Base-by-base conservation (phyloP, 2,113 vertebrate genomes). In the Puntigrus tetrazona region DNA sequence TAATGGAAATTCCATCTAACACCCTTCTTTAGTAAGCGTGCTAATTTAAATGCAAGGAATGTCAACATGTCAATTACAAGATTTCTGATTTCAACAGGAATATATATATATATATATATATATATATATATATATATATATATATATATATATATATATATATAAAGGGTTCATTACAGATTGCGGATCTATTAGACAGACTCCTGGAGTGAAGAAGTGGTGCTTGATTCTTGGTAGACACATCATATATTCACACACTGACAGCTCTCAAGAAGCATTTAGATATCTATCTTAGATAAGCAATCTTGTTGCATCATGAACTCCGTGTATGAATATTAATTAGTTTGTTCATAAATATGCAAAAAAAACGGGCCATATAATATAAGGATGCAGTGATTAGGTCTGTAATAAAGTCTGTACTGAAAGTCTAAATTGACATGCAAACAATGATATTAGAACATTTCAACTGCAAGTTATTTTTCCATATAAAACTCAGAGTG, bases 1-100 rank as follows among this genome's bases (percentile, higher is more conserved):
- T 65, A 65, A 80, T 80, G 59, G 27, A 80, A 80, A 29, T 22
- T 22, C n/a, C 59, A 80, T 43, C 8, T 65, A 74, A 80, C n/a
- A 45, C 16, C 25, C 38, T 41, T 1, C 36, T 65, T 65, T 25
- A 43, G n/a, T 80, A 80, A 31, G 59, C 59, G 16, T 80, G 38
- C 59, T 63, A 43, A 65, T 80, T 80, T 65, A 65, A 80, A 80
- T 29, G 36, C 59, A 22, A 25, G 52, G 13, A 41, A 78, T 27
- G 59, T 29, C 27, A 9, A 45, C 38, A 45, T 31, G 78, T 43
- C 59, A 47, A 31, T 65, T 80, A 65, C 36, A 10, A 45, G 78
- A 80, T 65, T 80, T 45, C 38, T 20, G 14, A 80, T 63, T 80
- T 80, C 13, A 10, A 45, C 43, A 63, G 13, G n/a, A 47, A n/a